Percentiles rank a stretch among this genome's conserved stretches.
Conservation (phyloP, 2,797 vertebrate genomes). For the Jordanella pulchra region DNA sequence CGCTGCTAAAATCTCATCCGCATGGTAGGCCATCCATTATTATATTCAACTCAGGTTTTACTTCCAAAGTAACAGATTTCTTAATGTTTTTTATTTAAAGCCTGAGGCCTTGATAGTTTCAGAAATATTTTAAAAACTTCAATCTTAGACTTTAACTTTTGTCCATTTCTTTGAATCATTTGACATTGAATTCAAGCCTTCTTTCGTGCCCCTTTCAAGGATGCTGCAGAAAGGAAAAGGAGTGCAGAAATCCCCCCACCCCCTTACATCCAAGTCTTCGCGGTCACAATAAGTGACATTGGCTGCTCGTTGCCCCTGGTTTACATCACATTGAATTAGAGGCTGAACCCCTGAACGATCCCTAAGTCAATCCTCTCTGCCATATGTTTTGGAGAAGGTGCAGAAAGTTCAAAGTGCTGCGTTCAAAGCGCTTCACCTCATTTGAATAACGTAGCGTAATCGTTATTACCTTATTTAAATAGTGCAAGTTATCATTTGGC, state of each 20-base stretch:
- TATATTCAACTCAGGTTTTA: conserved; percentile 1
- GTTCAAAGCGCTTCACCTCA: conserved; percentile 74
- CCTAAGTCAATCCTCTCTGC: conserved; percentile 62
- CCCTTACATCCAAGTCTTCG: conserved; percentile 14
- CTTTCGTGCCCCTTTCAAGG: conserved; percentile 28
- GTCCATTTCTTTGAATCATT: conserved; percentile 1
- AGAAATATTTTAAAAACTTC: background rate
- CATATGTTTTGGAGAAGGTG: conserved; percentile 65
- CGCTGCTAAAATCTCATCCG: conserved; percentile 8
- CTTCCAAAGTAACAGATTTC: background rate
- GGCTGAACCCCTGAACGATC: conserved; percentile 51
- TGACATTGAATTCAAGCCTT: conserved; percentile 21
- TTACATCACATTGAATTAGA: conserved; percentile 72
- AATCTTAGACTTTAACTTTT: background rate
- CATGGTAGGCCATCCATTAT: conserved; percentile 13
- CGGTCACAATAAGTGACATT: conserved; percentile 42
- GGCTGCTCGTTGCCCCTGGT: conserved; percentile 56
- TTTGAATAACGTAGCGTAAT: conserved; percentile 79
- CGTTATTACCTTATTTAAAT: conserved; percentile 80
- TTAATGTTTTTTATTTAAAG: conserved; percentile 15
- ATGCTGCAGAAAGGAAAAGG: conserved; percentile 19
- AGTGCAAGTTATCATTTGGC: conserved; percentile 80
- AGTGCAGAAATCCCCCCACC: background rate
- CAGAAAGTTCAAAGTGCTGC: conserved; percentile 68
- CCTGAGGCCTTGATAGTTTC: conserved; percentile 28